Conservation (phyloP, 1,140 invertebrate genomes). For the Drosophila triauraria region DNA sequence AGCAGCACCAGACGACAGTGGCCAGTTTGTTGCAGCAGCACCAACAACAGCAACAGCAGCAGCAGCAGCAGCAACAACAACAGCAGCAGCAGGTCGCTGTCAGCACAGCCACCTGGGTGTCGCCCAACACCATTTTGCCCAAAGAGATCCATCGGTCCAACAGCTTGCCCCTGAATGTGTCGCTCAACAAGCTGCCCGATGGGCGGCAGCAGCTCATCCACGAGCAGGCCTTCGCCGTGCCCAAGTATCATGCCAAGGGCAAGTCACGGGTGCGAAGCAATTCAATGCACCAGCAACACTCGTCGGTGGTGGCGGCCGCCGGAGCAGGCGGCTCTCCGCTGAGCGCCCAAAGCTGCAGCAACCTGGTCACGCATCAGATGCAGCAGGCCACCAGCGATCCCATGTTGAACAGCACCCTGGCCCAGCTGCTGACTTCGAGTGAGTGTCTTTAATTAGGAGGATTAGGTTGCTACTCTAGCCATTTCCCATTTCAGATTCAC, state of each 20-base stretch:
- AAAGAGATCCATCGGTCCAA: slow-evolving; percentile 87
- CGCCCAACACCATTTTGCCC: slow-evolving; percentile 68
- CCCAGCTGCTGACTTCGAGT: slow-evolving; percentile 76
- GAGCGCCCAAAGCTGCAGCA: slow-evolving; percentile 53
- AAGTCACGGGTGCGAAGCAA: slow-evolving; percentile 81
- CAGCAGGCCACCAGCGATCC: slow-evolving; percentile 83
- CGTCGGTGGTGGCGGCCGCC: slow-evolving; percentile 45
- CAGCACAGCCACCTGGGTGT: slow-evolving; percentile 65
- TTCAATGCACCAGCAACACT: slow-evolving; percentile 82
- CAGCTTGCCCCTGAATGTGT: slow-evolving; percentile 87
- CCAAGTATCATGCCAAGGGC: slow-evolving; percentile 74
- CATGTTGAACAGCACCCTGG: slow-evolving; percentile 83
- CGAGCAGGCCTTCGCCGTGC: slow-evolving; percentile 72
- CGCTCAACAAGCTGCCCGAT: slow-evolving; percentile 71
- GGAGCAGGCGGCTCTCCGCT: slow-evolving; percentile 46
- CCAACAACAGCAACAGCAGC: slow-evolving; percentile 49
- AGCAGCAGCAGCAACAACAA: slow-evolving; percentile 58
- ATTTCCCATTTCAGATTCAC: slow-evolving; percentile 51
- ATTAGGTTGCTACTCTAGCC: background rate
- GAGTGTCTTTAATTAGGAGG: slow-evolving; percentile 2
- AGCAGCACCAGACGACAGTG: slow-evolving; percentile 50
- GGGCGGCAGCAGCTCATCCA: slow-evolving; percentile 46
- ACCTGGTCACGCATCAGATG: slow-evolving; percentile 59
- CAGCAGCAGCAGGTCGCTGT: slow-evolving; percentile 51
- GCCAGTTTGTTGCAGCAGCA: slow-evolving; percentile 51